phyloP scores from a whole-genome alignment of 2,113 vertebrate genomes.

The Plotosus lineatus region DNA sequence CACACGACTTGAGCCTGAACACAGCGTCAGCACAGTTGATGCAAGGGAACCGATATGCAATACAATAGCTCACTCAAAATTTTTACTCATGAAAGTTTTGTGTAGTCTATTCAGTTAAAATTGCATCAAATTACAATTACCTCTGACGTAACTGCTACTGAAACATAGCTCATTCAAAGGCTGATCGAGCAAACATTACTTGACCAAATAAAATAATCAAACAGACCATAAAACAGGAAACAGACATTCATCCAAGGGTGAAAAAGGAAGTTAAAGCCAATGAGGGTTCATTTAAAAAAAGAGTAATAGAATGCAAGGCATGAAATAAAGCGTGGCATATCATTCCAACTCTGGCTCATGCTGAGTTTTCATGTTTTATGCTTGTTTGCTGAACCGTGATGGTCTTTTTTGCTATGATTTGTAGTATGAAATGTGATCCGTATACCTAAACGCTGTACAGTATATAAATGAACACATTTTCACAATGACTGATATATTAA shows the following conservation, averaged over 20 bases:
- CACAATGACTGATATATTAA: conserved; percentile 2
- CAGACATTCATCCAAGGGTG: neutral
- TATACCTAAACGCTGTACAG: conserved; percentile 10
- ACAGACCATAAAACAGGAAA: conserved; percentile 9
- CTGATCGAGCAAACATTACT: neutral
- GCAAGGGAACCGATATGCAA: neutral
- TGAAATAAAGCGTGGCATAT: neutral
- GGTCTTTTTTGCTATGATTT: conserved; percentile 10
- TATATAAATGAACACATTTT: conserved; percentile 30
- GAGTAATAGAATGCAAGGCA: neutral
- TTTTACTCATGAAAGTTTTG: neutral
- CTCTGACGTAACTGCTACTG: neutral
- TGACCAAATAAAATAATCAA: neutral
- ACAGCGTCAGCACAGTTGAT: neutral
- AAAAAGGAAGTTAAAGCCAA: neutral
- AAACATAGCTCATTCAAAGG: neutral
- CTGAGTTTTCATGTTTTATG: conserved; percentile 20
- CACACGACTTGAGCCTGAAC: neutral
- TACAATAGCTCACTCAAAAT: neutral
- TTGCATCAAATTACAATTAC: neutral
- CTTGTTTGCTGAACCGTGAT: conserved; percentile 11
- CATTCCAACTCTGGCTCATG: conserved; percentile 3
- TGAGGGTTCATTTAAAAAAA: neutral
- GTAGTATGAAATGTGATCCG: conserved; percentile 11
- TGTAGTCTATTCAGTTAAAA: neutral